Base-by-base conservation (phyloP, 2,888 invertebrate genomes). In the Tillus elongatus region DNA sequence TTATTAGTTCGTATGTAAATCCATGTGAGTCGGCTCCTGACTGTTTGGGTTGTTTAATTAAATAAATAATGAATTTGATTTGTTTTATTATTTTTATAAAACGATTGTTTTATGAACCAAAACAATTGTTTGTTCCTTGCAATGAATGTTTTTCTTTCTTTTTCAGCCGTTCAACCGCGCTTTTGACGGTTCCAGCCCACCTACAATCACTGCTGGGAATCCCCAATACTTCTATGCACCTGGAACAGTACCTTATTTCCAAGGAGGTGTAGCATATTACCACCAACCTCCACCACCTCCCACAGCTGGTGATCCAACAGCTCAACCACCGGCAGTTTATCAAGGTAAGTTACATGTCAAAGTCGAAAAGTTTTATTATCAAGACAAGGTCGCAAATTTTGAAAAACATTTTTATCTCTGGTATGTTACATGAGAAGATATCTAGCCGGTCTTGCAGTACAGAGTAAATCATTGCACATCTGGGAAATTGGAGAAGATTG, bases 121-220 rank as follows among this genome's bases (percentile, higher is more conserved):
- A n/a, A n/a, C n/a, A n/a, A 36, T 30, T 39, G 11, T 15, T 35
- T 26, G 13, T 41, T 33, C 19, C 15, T 30, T 14, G 15, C 33
- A 15, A 9, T 16, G 15, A 14, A 19, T 28, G 13, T 30, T 37
- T 16, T 12, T 27, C 28, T 33, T 40, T 6, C 29, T 34, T 37
- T 36, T 50, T 15, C 45, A 63, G 60, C 67, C 70, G 30, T 72
- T 71, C 46, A 70, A 66, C 53, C 64, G 71, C 47, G 65, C 69
- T 9, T 72, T 70, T 42, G 73, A 72, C 41, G 70, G 70, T 28
- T 66, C 71, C 41, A 71, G 71, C 47, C 71, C 72, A 15, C 71
- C 73, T 24, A 67, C 71, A 26, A 68, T 70, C 33, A 61, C 67
- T 24, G 58, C 67, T 13, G 69, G 64, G 15, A 62, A 56, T 40